Evolutionary conservation across 2,888 invertebrate species (phyloP).

Genomic region (Lamproptera curius): DNA sequence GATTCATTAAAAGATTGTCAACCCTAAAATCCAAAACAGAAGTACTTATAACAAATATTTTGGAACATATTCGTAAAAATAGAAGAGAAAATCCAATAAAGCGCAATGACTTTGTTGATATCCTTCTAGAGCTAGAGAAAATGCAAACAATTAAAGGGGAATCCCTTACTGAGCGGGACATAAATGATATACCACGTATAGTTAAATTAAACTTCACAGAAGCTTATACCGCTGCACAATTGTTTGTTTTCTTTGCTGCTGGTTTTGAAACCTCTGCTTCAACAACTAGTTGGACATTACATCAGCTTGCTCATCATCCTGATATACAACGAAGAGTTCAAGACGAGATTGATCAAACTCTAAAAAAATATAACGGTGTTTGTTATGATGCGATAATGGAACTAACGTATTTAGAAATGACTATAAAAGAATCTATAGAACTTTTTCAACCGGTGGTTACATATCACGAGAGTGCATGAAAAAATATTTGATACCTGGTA

Average conservation of each 20-base stretch:
- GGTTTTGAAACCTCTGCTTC: constrained; percentile 43
- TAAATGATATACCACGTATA: constrained; percentile 20
- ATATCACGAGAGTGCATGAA: constrained; percentile 19
- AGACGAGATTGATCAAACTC: constrained; percentile 13
- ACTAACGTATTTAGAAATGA: constrained; percentile 16
- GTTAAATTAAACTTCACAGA: constrained; percentile 4
- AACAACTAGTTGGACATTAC: constrained; percentile 33
- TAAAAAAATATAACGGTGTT: constrained; percentile 17
- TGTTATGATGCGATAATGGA: constrained; percentile 14
- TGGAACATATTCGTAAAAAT: constrained; percentile 19
- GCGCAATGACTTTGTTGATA: constrained; percentile 27
- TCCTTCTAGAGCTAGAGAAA: constrained; percentile 23
- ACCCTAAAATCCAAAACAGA: constrained; percentile 1
- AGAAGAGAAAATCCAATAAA: constrained; percentile 20
- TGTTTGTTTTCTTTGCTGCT: constrained; percentile 32
- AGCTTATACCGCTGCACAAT: constrained; percentile 14
- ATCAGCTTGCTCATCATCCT: constrained; percentile 30
- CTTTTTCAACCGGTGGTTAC: constrained; percentile 22
- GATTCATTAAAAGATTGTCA: neutral
- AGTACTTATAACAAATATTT: constrained; percentile 2
- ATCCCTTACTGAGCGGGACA: constrained; percentile 21
- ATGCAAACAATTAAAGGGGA: constrained; percentile 25
- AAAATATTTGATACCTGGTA: constrained; percentile 17
- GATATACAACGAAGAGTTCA: constrained; percentile 22
- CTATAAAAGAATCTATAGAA: constrained; percentile 21